Conservation (phyloP, 2,888 invertebrate species). For the Gasteruption jaculator region DNA sequence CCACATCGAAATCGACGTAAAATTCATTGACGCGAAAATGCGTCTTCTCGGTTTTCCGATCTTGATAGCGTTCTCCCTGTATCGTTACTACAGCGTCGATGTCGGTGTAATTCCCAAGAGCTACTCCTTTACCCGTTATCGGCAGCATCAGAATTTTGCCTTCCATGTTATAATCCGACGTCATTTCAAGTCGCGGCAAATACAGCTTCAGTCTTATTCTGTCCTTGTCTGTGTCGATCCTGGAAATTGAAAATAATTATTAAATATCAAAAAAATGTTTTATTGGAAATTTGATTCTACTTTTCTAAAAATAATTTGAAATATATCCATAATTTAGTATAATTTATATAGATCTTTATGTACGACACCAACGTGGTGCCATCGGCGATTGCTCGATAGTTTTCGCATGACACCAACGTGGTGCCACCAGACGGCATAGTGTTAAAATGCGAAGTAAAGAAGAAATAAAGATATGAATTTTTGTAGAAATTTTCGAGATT, state of each 20-base stretch:
- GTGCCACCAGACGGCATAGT: too few relatives aligned
- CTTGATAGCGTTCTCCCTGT: constrained; percentile 57
- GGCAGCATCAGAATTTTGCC: constrained; percentile 74
- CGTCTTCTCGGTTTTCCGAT: constrained; percentile 30
- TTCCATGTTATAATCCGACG: constrained; percentile 62
- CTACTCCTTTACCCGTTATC: constrained; percentile 64
- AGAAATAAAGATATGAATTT: too few relatives aligned
- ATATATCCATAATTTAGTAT: background rate
- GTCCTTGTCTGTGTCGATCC: constrained; percentile 58
- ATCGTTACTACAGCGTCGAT: constrained; percentile 63
- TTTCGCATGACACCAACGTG: too few relatives aligned
- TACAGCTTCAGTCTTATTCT: constrained; percentile 60
- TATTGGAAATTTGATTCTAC: background rate
- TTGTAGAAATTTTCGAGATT: too few relatives aligned
- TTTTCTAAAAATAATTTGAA: background rate
- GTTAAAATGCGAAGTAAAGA: too few relatives aligned
- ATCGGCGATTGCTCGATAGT: too few relatives aligned
- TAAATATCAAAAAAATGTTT: constrained; percentile 7
- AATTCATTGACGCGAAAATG: constrained; percentile 63
- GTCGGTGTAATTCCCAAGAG: constrained; percentile 66
- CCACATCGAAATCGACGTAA: constrained; percentile 64
- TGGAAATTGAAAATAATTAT: constrained; percentile 30
- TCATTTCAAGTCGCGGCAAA: constrained; percentile 63
- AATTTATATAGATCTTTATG: too few relatives aligned
- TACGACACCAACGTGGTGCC: too few relatives aligned